Evolutionary conservation across 2,113 vertebrate species (phyloP), one percentile per base, ranked within the genome.

Genomic region (Python bivittatus): DNA sequence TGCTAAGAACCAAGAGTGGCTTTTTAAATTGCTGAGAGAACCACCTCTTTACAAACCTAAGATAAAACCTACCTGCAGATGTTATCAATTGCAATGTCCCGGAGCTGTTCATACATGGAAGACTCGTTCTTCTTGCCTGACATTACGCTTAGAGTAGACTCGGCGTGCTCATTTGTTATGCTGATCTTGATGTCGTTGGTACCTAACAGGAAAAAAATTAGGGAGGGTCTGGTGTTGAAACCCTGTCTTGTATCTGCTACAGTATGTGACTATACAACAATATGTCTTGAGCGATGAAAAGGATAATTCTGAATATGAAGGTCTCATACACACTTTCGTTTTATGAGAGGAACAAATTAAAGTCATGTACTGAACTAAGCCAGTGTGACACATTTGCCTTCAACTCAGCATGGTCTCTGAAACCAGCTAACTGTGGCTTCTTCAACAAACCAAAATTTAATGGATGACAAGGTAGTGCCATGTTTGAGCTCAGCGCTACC

Each of bases 51-150:
- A 1, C 4, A 20, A 6, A 20, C 44, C 6, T 29, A 8, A 38
- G 72, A 5, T 11, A 57, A 25, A 84, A 38, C 96, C 92, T 44
- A 99, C 99, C 99, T 98, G 98, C 99, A 99, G 94, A 99, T 99
- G 97, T 99, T 99, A 94, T 99, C 98, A 1, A 99, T 99, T 93
- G 99, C 99, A 57, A 99, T 98, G 96, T 99, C 99, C 91, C 99
- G 97, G 48, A 99, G 99, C 96, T 99, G 99, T 95, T 99, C 99
- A 0, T 99, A 99, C 99, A 99, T 99, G 60, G 99, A 99, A 0
- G 98, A 98, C 88, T 99, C 99, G 95, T 98, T 98, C 96, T 98
- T 99, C 97, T 97, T 99, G 94, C 98, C 98, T 0, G 98, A 96
- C 95, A 98, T 97, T 1, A 99, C 92, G n/a, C 96, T 99, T 91